phyloP scores from a whole-genome alignment of 2,113 vertebrate genomes.

The Microcebus tavaratra region DNA sequence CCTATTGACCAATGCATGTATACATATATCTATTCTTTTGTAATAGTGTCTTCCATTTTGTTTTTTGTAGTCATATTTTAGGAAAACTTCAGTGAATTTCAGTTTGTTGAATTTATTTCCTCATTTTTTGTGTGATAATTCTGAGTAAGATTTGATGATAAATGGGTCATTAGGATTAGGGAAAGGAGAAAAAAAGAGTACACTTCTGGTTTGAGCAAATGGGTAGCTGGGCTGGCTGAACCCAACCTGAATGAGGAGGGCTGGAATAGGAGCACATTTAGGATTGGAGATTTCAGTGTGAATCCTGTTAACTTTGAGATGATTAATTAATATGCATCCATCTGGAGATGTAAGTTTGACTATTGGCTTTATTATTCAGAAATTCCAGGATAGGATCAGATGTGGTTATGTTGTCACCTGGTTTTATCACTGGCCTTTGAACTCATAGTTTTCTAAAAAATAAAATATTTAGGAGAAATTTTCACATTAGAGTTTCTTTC shows the following conservation, averaged over 20 bases:
- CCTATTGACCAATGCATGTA: background rate
- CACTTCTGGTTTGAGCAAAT: background rate
- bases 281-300: background rate
- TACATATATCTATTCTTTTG: background rate
- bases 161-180: background rate
- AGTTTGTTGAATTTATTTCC: background rate
- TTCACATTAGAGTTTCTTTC: background rate
- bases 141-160: background rate
- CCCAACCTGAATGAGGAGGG: background rate
- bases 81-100: background rate
- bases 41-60: background rate
- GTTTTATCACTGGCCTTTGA: background rate
- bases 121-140: background rate
- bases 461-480: background rate
- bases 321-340: background rate
- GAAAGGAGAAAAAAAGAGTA: background rate
- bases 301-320: background rate
- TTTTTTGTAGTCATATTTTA: background rate
- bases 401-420: background rate
- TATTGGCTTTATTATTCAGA: background rate
- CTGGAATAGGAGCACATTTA: background rate
- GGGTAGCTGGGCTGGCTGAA: background rate
- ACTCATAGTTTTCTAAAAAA: background rate
- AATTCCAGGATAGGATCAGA: background rate
- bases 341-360: background rate